A percentile compares a stretch with the other conserved stretches of the same genome.
Evolutionary conservation across 2,888 invertebrate genomes (phyloP).

Genomic region (Liposcelis brunnea): DNA sequence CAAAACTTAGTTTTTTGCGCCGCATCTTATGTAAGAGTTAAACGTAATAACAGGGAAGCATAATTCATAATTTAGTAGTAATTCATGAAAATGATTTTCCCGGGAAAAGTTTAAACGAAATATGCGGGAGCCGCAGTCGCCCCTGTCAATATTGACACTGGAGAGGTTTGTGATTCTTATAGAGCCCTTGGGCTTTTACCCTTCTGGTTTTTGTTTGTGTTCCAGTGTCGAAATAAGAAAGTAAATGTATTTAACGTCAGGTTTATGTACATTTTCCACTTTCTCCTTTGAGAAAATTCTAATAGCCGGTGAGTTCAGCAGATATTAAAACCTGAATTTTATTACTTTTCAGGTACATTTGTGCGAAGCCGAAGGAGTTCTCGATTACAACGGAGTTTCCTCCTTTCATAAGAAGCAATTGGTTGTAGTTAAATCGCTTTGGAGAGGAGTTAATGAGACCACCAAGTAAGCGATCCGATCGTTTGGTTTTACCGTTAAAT

Average conservation of each 20-base stretch:
- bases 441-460: slow-evolving; percentile 51
- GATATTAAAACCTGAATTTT: slow-evolving; percentile 1
- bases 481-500: too few relatives aligned
- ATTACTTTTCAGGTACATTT: slow-evolving; percentile 42
- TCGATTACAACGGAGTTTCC: slow-evolving; percentile 44
- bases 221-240: background rate
- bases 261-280: background rate
- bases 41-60: background rate
- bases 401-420: slow-evolving; percentile 49
- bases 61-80: background rate
- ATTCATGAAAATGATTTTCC: slow-evolving; percentile 1
- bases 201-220: background rate
- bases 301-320: slow-evolving; percentile 1
- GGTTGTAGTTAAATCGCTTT: slow-evolving; percentile 57
- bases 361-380: slow-evolving; percentile 59
- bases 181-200: background rate
- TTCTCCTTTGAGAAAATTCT: slow-evolving; percentile 8
- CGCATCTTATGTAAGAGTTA: too few relatives aligned
- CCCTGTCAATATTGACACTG: slow-evolving; percentile 19
- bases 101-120: slow-evolving; percentile 1
- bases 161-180: slow-evolving; percentile 1
- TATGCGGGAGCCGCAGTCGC: background rate
- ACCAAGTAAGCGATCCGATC: slow-evolving; percentile 34
- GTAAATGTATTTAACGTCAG: slow-evolving; percentile 3
- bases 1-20: too few relatives aligned